These are phyloP conservation scores for Parasteatoda lunata DNA, from an alignment of 2,888 invertebrate species.

Conservation along the genomic window DNA sequence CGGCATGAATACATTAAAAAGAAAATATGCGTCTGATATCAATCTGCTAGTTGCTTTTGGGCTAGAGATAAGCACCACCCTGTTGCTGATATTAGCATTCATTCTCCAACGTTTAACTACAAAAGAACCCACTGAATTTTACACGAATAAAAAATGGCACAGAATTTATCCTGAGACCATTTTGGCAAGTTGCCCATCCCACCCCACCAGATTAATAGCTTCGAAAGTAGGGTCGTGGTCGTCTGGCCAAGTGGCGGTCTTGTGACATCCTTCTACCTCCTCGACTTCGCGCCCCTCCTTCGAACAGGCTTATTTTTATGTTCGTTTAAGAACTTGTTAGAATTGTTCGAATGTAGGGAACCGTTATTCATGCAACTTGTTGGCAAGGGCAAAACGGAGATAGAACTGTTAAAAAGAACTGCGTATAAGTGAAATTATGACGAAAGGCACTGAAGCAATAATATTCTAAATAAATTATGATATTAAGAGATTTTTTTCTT, in stretches of 20 bases:
- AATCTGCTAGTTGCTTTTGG: neutral
- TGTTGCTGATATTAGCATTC: neutral
- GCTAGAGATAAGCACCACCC: neutral
- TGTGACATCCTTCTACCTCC: neutral
- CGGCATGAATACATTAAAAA: too few relatives aligned
- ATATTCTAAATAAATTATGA: too few relatives aligned
- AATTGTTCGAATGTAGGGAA: neutral
- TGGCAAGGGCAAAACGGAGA: neutral
- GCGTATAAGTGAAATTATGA: too few relatives aligned
- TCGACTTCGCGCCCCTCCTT: neutral
- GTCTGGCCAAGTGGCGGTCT: neutral
- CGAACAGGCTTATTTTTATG: neutral
- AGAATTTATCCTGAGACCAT: neutral
- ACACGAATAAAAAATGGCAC: neutral
- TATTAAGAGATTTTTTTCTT: too few relatives aligned
- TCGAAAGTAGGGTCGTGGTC: neutral
- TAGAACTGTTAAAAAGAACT: too few relatives aligned
- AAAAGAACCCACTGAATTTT: neutral
- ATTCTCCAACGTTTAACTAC: neutral
- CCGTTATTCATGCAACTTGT: neutral
- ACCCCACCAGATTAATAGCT: conserved; percentile 3
- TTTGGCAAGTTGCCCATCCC: neutral
- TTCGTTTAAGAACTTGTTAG: neutral
- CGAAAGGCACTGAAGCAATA: too few relatives aligned
- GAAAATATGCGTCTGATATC: too few relatives aligned